phyloP scores from a whole-genome alignment of 1,140 invertebrate genomes.

The Cepaea nemoralis region DNA sequence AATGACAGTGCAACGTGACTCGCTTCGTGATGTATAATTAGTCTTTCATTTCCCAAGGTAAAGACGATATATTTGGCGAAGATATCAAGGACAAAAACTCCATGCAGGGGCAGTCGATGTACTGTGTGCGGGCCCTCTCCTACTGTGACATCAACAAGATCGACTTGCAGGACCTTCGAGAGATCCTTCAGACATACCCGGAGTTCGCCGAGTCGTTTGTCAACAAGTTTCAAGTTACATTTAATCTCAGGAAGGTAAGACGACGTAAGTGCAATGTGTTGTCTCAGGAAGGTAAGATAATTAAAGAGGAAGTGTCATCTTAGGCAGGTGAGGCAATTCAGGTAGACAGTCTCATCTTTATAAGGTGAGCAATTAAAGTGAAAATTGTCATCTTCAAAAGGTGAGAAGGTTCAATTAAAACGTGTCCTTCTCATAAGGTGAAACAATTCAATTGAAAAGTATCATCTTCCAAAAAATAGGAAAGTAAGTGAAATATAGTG shows the following conservation, averaged over 20 bases:
- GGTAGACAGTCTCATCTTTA: too few relatives aligned
- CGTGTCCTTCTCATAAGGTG: too few relatives aligned
- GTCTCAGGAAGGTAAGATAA: neutral
- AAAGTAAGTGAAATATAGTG: too few relatives aligned
- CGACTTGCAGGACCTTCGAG: slow-evolving; percentile 67
- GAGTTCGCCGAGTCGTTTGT: slow-evolving; percentile 71
- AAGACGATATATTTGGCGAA: slow-evolving; percentile 72
- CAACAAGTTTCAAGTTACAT: slow-evolving; percentile 69
- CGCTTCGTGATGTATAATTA: too few relatives aligned
- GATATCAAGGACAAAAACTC: slow-evolving; percentile 58
- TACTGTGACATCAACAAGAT: slow-evolving; percentile 73
- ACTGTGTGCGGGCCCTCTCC: slow-evolving; percentile 68
- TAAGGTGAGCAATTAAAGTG: too few relatives aligned
- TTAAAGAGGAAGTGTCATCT: too few relatives aligned
- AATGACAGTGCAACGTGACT: too few relatives aligned
- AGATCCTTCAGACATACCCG: slow-evolving; percentile 71
- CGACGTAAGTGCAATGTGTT: neutral
- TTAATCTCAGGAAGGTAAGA: slow-evolving; percentile 68
- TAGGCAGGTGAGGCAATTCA: too few relatives aligned
- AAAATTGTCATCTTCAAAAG: neutral
- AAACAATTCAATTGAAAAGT: too few relatives aligned
- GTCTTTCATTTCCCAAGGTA: slow-evolving; percentile 53
- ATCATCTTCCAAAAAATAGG: too few relatives aligned
- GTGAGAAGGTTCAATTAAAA: too few relatives aligned
- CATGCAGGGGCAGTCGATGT: slow-evolving; percentile 64